Conservation (phyloP, 2,888 invertebrate species). For the Aphrophora alni region DNA sequence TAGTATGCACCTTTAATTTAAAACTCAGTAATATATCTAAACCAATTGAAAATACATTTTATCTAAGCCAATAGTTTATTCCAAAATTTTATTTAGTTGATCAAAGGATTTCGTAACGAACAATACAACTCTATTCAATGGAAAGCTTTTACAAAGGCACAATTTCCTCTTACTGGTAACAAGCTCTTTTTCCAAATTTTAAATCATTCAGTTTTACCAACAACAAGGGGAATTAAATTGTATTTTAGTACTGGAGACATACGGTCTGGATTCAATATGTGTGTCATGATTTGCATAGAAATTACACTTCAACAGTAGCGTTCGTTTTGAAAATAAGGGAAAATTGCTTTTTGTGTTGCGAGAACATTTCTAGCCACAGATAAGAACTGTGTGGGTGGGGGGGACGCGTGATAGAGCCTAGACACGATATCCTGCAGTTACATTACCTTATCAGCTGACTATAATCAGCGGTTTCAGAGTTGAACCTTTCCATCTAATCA, state of each 20-base stretch:
- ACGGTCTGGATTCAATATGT: background rate
- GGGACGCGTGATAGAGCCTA: background rate
- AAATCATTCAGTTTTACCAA: background rate
- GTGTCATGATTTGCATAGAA: constrained; percentile 9
- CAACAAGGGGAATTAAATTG: background rate
- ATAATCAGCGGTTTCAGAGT: too few species aligned
- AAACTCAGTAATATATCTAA: too few species aligned
- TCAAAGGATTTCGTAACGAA: too few species aligned
- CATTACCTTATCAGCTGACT: background rate
- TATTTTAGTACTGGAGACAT: background rate
- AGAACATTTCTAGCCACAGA: background rate
- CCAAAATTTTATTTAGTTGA: too few species aligned
- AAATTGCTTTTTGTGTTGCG: constrained; percentile 2
- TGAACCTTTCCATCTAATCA: too few species aligned
- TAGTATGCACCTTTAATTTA: too few species aligned
- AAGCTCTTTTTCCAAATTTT: background rate
- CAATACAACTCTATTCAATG: too few species aligned
- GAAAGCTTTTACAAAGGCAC: too few species aligned
- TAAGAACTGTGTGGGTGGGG: background rate
- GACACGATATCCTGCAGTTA: background rate
- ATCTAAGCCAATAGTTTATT: too few species aligned
- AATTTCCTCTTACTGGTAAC: too few species aligned
- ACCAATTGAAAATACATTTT: too few species aligned
- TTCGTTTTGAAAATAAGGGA: constrained; percentile 9
- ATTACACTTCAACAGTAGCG: background rate